Percentiles rank a stretch among this genome's conserved stretches.
Evolutionary conservation across 2,888 invertebrate genomes (phyloP).

Genomic region (Ceriagrion tenellum): DNA sequence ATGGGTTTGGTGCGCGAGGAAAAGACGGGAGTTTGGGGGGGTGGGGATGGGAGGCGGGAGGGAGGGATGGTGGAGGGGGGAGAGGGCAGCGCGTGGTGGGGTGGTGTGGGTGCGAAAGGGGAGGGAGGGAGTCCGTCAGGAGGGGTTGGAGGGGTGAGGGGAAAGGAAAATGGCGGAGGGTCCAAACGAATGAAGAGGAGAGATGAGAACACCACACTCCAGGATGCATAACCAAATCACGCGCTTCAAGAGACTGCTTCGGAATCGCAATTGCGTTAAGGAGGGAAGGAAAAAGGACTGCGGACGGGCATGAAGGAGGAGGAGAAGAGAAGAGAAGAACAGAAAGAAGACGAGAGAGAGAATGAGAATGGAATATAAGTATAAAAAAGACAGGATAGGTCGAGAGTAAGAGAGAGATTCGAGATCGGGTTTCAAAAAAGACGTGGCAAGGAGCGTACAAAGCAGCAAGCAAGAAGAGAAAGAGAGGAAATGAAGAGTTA

Average conservation of each 20-base stretch:
- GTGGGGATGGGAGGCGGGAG: too few relatives aligned
- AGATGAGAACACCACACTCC: conserved; percentile 5
- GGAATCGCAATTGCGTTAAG: conserved; percentile 62
- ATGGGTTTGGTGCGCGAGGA: neutral
- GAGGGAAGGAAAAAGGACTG: neutral
- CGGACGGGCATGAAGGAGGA: neutral
- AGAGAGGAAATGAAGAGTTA: too few relatives aligned
- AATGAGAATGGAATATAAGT: neutral
- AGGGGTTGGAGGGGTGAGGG: neutral
- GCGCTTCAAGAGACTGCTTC: conserved; percentile 52
- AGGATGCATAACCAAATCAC: conserved; percentile 63
- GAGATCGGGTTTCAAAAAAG: too few relatives aligned
- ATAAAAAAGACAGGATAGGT: neutral
- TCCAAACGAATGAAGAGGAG: neutral
- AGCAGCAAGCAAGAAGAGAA: too few relatives aligned
- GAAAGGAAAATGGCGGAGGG: neutral
- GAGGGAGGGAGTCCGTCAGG: neutral
- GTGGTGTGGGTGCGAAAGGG: neutral
- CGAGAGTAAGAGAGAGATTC: too few relatives aligned
- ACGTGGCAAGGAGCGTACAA: too few relatives aligned
- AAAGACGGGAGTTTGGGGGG: too few relatives aligned
- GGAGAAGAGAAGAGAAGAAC: neutral
- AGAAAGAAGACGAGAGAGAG: neutral
- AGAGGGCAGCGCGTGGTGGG: too few relatives aligned
- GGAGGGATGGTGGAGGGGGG: neutral